Evolutionary conservation across 1,140 invertebrate species (phyloP).

Genomic region (Carposina sasakii): DNA sequence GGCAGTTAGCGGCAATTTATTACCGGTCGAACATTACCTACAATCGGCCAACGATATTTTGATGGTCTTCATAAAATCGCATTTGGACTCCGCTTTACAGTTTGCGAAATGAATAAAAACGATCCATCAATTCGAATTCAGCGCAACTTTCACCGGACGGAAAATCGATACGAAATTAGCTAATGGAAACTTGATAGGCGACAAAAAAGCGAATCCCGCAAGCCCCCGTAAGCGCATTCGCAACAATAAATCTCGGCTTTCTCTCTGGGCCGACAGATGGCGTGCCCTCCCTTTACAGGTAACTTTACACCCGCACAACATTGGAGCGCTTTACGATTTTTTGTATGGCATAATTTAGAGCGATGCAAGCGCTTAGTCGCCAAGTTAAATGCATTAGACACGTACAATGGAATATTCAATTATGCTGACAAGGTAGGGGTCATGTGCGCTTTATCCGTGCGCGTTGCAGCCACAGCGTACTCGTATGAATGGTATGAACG

Average conservation of each 20-base stretch:
- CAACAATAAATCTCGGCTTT: conserved; percentile 64
- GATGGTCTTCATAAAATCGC: conserved; percentile 53
- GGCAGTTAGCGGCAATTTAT: no score
- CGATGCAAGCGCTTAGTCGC: conserved; percentile 35
- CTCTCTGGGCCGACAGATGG: conserved; percentile 57
- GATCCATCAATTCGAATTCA: conserved; percentile 60
- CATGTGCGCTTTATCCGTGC: conserved; percentile 34
- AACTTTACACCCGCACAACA: conserved; percentile 61
- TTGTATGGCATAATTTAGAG: conserved; percentile 17
- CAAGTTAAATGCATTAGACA: conserved; percentile 56
- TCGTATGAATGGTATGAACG: no score
- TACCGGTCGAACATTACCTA: no score
- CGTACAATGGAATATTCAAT: conserved; percentile 65
- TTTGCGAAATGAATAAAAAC: conserved; percentile 62
- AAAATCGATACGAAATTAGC: conserved; percentile 66
- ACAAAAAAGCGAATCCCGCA: conserved; percentile 60
- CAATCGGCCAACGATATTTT: no score
- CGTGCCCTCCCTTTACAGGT: conserved; percentile 46
- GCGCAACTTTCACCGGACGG: conserved; percentile 42
- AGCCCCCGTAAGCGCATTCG: conserved; percentile 54
- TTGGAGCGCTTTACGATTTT: no score
- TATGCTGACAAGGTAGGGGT: conserved; percentile 50
- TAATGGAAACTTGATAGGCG: conserved; percentile 69
- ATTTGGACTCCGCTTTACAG: conserved; percentile 48
- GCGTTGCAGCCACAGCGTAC: no score